These are phyloP conservation scores for Tragelaphus buxtoni DNA, from an alignment of 2,113 vertebrate species.

Conservation along the genomic window DNA sequence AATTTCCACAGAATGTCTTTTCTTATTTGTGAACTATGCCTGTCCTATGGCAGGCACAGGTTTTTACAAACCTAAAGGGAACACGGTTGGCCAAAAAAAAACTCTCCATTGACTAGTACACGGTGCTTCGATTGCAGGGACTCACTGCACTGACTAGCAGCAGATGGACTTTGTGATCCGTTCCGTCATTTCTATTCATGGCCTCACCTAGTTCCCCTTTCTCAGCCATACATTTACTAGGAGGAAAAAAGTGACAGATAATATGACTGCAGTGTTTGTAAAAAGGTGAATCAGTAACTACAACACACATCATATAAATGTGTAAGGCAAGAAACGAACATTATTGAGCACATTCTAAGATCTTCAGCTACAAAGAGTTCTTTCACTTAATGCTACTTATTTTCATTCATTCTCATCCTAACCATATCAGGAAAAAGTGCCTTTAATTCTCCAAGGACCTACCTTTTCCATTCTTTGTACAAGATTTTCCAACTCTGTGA, in stretches of 20 bases:
- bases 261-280: background rate
- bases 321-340: background rate
- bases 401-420: background rate
- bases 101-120: background rate
- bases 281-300: background rate
- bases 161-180: background rate
- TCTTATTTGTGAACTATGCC: background rate
- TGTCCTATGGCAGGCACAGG: background rate
- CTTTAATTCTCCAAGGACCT: background rate
- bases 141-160: rapidly evolving
- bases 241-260: background rate
- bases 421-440: background rate
- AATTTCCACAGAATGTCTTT: background rate
- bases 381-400: background rate
- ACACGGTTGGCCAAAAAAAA: background rate
- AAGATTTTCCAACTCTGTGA: constrained; percentile 72
- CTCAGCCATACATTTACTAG: background rate
- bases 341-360: background rate
- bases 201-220: background rate
- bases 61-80: background rate
- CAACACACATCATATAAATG: background rate
- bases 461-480: constrained; percentile 82
- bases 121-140: background rate
- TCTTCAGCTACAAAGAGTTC: background rate
- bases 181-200: background rate